Percentiles rank a stretch among this genome's conserved stretches.
Evolutionary conservation across 1,140 invertebrate genomes (phyloP).

Genomic region (Myzus persicae): DNA sequence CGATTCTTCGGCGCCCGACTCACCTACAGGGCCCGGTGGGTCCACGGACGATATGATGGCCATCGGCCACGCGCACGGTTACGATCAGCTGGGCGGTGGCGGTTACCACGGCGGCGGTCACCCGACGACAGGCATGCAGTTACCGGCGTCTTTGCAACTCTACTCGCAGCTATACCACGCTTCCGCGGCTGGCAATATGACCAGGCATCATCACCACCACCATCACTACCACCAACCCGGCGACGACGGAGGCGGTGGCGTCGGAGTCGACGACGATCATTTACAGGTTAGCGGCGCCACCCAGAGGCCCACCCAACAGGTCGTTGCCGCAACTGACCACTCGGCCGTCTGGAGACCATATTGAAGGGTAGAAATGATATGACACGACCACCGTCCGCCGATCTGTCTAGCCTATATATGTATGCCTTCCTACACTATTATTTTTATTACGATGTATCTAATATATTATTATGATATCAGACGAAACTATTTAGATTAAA

Average conservation of each 20-base stretch:
- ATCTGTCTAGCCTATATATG: background rate
- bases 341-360: constrained; percentile 55
- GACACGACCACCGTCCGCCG: too few species aligned
- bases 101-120: background rate
- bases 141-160: constrained; percentile 43
- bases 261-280: background rate
- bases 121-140: background rate
- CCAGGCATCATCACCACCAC: constrained; percentile 44
- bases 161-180: constrained; percentile 52
- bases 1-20: constrained; percentile 43
- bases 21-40: background rate
- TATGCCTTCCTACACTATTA: background rate
- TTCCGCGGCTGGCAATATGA: constrained; percentile 21
- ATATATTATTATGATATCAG: background rate
- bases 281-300: background rate
- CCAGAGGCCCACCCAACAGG: constrained; percentile 40
- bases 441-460: background rate
- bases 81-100: background rate
- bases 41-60: constrained; percentile 53
- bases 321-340: constrained; percentile 40
- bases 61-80: constrained; percentile 34
- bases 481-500: background rate
- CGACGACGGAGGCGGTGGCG: background rate
- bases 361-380: background rate
- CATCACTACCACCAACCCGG: constrained; percentile 44